A percentile compares a stretch with the other conserved stretches of the same genome.
phyloP scores from a whole-genome alignment of 2,888 invertebrate genomes.

The Eumerus sabulonum region DNA sequence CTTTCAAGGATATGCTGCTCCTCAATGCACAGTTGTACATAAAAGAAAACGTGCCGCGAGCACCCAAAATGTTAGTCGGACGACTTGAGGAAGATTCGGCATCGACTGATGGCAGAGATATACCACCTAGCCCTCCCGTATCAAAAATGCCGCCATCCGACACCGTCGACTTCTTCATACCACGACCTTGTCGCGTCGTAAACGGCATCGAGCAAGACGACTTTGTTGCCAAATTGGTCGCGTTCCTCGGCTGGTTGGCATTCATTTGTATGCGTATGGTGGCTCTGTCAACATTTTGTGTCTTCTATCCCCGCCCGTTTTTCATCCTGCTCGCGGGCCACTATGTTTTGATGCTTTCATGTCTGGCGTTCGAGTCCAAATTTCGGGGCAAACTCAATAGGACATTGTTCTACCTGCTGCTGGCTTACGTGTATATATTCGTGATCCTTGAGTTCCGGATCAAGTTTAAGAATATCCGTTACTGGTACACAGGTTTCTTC shows the following conservation, averaged over 20 bases:
- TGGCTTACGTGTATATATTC: conserved; percentile 87
- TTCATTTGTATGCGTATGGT: conserved; percentile 87
- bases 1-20: conserved; percentile 79
- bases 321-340: conserved; percentile 83
- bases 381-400: conserved; percentile 80
- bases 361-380: conserved; percentile 84
- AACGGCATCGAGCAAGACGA: conserved; percentile 88
- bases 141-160: conserved; percentile 55
- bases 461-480: conserved; percentile 85
- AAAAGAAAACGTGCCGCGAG: conserved; percentile 80
- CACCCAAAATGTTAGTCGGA: conserved; percentile 78
- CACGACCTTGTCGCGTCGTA: conserved; percentile 80
- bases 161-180: conserved; percentile 77
- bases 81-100: conserved; percentile 78
- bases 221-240: conserved; percentile 83
- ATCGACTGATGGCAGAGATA: conserved; percentile 69
- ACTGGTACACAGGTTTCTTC: conserved; percentile 86
- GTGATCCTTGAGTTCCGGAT: conserved; percentile 89
- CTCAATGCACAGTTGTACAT: conserved; percentile 81
- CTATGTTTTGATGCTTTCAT: conserved; percentile 83
- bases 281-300: conserved; percentile 84
- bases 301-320: conserved; percentile 83
- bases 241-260: conserved; percentile 88
- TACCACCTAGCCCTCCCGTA: conserved; percentile 25
- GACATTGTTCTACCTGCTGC: conserved; percentile 83